phyloP scores from a whole-genome alignment of 2,113 vertebrate genomes.

The Candoia aspera region DNA sequence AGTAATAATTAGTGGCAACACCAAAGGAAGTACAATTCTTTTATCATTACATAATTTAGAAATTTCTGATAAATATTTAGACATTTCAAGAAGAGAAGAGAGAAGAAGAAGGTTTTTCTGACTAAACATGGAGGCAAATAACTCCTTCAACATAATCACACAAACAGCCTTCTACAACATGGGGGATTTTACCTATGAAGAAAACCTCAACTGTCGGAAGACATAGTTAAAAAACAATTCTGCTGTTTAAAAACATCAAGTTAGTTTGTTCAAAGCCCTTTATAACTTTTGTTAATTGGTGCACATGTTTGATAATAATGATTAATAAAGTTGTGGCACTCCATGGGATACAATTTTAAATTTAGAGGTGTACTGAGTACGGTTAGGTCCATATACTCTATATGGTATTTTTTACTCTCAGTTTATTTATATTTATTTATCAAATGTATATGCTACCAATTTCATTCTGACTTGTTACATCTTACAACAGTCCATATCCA shows the following conservation, averaged over 20 bases:
- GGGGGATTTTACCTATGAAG: background rate
- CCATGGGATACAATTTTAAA: background rate
- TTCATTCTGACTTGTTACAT: no score
- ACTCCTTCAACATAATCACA: background rate
- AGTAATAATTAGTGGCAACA: background rate
- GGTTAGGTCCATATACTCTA: background rate
- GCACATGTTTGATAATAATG: background rate
- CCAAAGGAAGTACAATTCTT: background rate
- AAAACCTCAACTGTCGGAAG: background rate
- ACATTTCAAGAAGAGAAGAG: background rate
- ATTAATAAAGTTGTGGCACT: background rate
- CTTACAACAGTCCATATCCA: background rate
- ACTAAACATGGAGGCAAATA: background rate
- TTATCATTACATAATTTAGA: background rate
- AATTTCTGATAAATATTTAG: background rate
- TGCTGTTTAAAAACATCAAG: background rate
- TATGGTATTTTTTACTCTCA: background rate
- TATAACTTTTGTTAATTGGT: background rate
- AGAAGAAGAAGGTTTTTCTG: background rate
- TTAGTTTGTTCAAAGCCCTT: background rate
- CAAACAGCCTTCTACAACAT: background rate
- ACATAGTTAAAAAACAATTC: background rate
- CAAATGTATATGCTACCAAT: no score
- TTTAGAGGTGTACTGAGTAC: background rate
- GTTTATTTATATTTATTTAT: no score